phyloP scores from a whole-genome alignment of 2,888 invertebrate genomes.

The Lasioglossum villosulum region DNA sequence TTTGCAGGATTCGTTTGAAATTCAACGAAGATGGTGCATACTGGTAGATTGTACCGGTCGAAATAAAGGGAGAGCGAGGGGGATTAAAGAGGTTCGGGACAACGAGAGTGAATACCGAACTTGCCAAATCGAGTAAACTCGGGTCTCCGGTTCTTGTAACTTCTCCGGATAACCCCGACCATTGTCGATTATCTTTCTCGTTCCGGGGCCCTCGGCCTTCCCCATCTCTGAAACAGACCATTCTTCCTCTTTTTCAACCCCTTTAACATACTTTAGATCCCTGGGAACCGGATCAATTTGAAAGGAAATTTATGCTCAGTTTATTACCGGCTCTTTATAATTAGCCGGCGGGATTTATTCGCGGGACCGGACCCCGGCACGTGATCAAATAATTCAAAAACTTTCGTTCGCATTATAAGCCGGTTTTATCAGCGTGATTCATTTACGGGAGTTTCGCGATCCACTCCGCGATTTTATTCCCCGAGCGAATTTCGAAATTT shows the following conservation, averaged over 20 bases:
- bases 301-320: conserved; percentile 20
- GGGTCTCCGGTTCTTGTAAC: conserved; percentile 63
- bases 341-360: conserved; percentile 28
- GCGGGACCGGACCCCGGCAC: not conserved
- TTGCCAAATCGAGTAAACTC: conserved; percentile 70
- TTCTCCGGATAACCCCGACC: conserved; percentile 44
- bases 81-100: conserved; percentile 20
- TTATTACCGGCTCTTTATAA: conserved; percentile 17
- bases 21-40: conserved; percentile 65
- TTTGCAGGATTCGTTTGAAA: conserved; percentile 72
- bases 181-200: conserved; percentile 46
- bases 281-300: conserved; percentile 29
- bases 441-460: conserved; percentile 39
- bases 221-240: not conserved
- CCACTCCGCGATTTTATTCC: conserved; percentile 19
- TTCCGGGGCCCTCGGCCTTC: conserved; percentile 11
- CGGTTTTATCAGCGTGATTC: conserved; percentile 36
- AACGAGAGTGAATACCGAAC: conserved; percentile 59
- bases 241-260: conserved; percentile 34
- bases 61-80: conserved; percentile 18
- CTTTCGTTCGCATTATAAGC: conserved; percentile 27
- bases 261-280: conserved; percentile 21
- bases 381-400: conserved; percentile 22
- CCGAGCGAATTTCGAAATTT: conserved; percentile 38
- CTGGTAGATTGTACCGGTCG: conserved; percentile 13